These are phyloP conservation scores for Tanaodytes sp. DNA, from an alignment of 2,888 invertebrate species.

Conservation along the genomic window DNA sequence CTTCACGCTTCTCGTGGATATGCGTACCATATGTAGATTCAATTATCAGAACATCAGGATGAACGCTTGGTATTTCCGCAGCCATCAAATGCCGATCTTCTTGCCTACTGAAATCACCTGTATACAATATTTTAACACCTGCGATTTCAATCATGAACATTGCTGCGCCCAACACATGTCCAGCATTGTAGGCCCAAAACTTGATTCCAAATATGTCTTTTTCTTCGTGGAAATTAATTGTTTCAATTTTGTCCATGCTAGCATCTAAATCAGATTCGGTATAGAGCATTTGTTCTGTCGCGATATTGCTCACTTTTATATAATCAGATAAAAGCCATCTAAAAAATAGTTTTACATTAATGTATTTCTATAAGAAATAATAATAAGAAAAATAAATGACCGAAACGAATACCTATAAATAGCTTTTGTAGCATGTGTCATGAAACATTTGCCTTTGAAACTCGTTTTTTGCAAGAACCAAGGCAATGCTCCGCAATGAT, in stretches of 20 bases:
- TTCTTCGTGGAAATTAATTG: constrained; percentile 97
- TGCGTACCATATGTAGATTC: constrained; percentile 99
- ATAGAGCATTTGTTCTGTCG: constrained; percentile 96
- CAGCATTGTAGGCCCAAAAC: constrained; percentile 99
- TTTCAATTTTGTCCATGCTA: constrained; percentile 99
- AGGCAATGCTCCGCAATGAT: constrained; percentile 97
- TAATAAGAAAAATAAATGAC: too few relatives aligned
- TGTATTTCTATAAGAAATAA: too few relatives aligned
- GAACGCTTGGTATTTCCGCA: constrained; percentile 96
- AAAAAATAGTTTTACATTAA: constrained; percentile 2
- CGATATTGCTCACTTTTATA: constrained; percentile 98
- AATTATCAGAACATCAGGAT: constrained; percentile 97
- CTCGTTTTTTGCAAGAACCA: constrained; percentile 98
- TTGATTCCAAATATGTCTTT: constrained; percentile 96
- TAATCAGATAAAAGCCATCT: constrained; percentile 98
- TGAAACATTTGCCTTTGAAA: constrained; percentile 97
- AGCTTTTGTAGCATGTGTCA: constrained; percentile 99
- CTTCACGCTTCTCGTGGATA: constrained; percentile 98
- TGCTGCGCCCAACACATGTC: constrained; percentile 98
- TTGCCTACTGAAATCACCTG: constrained; percentile 98
- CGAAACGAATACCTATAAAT: constrained; percentile 84
- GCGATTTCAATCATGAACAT: constrained; percentile 99
- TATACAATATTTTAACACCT: constrained; percentile 94
- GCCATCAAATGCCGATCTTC: constrained; percentile 99
- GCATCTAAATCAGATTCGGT: constrained; percentile 97